These are phyloP conservation scores for Megalurothrips usitatus DNA, from an alignment of 2,888 invertebrate genomes.

Conservation along the genomic window DNA sequence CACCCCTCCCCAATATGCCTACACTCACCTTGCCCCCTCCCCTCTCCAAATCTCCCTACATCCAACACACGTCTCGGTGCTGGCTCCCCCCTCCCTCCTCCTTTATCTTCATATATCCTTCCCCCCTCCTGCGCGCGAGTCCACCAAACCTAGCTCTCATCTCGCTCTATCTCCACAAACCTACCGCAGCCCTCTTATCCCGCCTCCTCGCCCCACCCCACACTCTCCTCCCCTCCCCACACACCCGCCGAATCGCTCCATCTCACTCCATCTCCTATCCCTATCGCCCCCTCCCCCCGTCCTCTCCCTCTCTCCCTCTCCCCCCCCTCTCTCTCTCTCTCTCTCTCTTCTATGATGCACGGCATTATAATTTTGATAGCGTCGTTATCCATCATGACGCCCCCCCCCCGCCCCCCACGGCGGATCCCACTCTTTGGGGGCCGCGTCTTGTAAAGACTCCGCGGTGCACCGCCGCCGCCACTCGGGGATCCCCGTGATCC, in stretches of 20 bases:
- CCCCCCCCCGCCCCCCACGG: too few species aligned
- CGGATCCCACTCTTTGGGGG: too few species aligned
- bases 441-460: too few species aligned
- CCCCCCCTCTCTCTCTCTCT: neutral
- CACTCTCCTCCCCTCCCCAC: neutral
- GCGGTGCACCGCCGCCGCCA: too few species aligned
- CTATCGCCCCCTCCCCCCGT: neutral
- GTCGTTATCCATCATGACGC: too few species aligned
- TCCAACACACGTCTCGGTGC: too few species aligned
- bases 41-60: neutral
- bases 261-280: neutral
- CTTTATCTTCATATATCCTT: neutral
- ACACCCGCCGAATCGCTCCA: neutral
- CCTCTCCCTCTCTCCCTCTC: neutral
- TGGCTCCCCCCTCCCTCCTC: neutral
- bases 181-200: neutral
- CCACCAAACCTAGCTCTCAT: neutral
- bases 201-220: neutral
- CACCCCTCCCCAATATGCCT: neutral
- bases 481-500: too few species aligned
- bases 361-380: too few species aligned
- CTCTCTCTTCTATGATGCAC: neutral
- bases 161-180: neutral
- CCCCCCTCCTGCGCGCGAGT: neutral
- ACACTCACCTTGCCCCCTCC: too few species aligned